Conservation (phyloP, 2,113 vertebrate species). For the Accipiter cooperii region DNA sequence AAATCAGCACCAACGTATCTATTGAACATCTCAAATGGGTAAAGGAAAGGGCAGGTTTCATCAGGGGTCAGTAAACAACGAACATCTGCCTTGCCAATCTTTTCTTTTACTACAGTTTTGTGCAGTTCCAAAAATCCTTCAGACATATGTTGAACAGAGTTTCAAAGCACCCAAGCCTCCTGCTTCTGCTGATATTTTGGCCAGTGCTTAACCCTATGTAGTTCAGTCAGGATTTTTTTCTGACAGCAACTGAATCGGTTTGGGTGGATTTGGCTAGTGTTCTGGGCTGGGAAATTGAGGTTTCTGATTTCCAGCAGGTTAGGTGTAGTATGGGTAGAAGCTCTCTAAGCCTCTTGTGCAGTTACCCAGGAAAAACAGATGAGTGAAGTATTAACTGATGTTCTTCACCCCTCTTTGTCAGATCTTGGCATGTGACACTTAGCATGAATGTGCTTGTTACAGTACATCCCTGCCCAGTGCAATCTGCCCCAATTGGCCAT, state of each 20-base stretch:
- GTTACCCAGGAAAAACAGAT: neutral
- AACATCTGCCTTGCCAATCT: constrained; percentile 71
- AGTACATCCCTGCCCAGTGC: neutral
- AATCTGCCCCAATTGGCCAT: constrained; percentile 29
- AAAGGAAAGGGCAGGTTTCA: constrained; percentile 68
- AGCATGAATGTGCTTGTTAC: neutral
- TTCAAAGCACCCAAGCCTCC: constrained; percentile 60
- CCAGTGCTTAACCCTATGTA: constrained; percentile 58
- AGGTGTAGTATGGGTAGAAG: neutral
- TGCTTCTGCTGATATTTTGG: constrained; percentile 62
- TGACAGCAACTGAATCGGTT: neutral
- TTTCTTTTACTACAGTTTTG: constrained; percentile 24
- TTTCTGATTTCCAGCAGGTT: neutral
- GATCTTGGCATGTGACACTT: constrained; percentile 21
- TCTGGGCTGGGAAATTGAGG: neutral
- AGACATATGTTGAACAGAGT: constrained; percentile 67
- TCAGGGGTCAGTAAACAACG: constrained; percentile 65
- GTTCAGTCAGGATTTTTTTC: constrained; percentile 46
- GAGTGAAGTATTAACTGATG: constrained; percentile 9
- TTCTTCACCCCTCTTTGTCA: constrained; percentile 16
- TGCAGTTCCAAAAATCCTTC: constrained; percentile 63
- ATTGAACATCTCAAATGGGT: constrained; percentile 64
- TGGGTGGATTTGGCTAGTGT: neutral
- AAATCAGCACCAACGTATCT: constrained; percentile 57
- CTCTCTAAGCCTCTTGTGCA: neutral